Percentiles rank a stretch among this genome's conserved stretches.
Conservation (phyloP, 2,113 vertebrate species). For the Podocnemis expansa region DNA sequence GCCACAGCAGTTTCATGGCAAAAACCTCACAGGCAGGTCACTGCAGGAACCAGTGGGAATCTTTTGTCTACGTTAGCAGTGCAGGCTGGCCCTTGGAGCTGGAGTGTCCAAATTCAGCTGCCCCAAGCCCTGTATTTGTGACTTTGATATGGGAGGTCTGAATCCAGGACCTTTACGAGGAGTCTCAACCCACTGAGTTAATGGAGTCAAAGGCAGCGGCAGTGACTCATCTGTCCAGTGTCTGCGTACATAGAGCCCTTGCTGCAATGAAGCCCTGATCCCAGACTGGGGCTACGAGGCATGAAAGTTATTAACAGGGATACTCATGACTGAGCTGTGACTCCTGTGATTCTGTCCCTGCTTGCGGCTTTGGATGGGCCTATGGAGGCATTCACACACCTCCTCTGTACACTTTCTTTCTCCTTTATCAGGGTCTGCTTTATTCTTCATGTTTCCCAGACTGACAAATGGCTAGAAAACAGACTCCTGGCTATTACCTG, state of each 20-base stretch:
- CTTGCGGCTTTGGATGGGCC: not conserved
- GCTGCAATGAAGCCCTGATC: not conserved
- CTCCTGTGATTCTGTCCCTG: fast-evolving
- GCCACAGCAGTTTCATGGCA: not conserved
- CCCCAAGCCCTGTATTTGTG: not conserved
- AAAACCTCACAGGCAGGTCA: not conserved
- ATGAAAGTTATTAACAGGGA: not conserved
- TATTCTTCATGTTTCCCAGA: slow-evolving; percentile 63
- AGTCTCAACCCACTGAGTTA: not conserved
- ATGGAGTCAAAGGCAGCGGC: not conserved
- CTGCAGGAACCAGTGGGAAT: not conserved
- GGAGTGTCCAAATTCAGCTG: not conserved
- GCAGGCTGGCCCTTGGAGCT: not conserved
- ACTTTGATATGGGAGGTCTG: not conserved
- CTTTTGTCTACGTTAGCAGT: not conserved
- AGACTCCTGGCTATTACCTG: slow-evolving; percentile 65
- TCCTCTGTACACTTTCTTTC: slow-evolving; percentile 19
- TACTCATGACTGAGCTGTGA: not conserved
- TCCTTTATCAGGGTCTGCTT: not conserved
- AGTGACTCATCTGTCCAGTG: not conserved
- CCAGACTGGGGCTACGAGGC: not conserved
- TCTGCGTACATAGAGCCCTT: not conserved
- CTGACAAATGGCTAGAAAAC: slow-evolving; percentile 69
- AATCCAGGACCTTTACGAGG: not conserved
- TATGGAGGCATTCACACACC: not conserved